phyloP scores from a whole-genome alignment of 53 echinoderm and acorn worm species.

The Astropecten irregularis region DNA sequence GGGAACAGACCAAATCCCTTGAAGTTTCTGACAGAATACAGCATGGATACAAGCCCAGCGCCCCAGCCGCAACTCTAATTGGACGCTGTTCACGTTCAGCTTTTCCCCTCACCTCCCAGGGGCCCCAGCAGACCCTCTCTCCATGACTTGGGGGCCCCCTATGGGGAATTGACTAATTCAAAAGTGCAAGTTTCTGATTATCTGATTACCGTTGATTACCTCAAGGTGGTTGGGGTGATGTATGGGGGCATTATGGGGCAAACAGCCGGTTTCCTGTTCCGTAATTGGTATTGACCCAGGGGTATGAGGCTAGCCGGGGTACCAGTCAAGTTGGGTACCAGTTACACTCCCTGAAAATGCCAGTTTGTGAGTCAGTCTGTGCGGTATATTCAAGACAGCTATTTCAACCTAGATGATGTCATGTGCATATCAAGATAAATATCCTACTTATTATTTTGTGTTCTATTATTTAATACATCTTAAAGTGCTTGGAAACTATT shows the following conservation, averaged over 20 bases:
- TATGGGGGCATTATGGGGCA: constrained; percentile 46
- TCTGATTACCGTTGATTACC: constrained; percentile 49
- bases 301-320: too few relatives aligned
- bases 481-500: too few relatives aligned
- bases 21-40: constrained; percentile 3
- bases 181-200: constrained; percentile 60
- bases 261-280: constrained; percentile 57
- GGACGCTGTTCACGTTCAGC: constrained; percentile 34
- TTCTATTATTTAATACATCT: too few relatives aligned
- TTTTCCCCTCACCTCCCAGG: constrained; percentile 3
- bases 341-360: too few relatives aligned
- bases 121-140: constrained; percentile 7
- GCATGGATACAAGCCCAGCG: not conserved
- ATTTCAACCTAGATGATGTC: too few relatives aligned
- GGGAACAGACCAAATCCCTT: constrained; percentile 18
- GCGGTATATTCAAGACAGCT: too few relatives aligned
- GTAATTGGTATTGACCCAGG: constrained; percentile 43
- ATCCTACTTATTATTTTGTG: too few relatives aligned
- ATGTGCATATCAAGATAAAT: too few relatives aligned
- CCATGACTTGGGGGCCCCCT: constrained; percentile 13
- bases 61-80: constrained; percentile 25
- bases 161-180: constrained; percentile 33
- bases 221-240: constrained; percentile 55
- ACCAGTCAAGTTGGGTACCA: too few relatives aligned
- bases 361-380: too few relatives aligned